Conservation (phyloP, 2,797 vertebrate genomes). For the Erethizon dorsatum region DNA sequence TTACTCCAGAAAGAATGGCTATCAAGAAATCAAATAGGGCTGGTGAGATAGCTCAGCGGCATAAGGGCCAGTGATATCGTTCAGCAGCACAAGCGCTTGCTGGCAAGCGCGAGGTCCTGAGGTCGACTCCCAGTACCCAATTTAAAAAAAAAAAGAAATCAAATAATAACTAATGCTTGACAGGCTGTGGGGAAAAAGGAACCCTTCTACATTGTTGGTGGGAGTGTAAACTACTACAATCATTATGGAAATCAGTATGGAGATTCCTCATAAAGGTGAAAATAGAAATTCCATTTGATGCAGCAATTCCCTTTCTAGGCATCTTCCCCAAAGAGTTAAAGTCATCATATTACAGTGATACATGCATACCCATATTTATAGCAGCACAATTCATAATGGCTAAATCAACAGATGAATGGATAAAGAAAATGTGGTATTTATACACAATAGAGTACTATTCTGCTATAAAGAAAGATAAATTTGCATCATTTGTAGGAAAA, state of each 20-base stretch:
- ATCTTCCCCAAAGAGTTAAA: neutral
- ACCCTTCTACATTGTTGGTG: neutral
- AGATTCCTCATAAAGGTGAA: neutral
- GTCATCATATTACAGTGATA: neutral
- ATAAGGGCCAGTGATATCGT: too few relatives aligned
- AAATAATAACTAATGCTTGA: neutral
- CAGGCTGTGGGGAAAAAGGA: neutral
- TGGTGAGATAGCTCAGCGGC: too few relatives aligned
- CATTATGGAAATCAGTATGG: neutral
- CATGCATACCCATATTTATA: neutral
- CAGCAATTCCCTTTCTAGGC: neutral
- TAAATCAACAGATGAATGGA: neutral
- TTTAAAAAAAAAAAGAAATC: neutral
- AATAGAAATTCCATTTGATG: neutral
- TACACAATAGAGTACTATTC: neutral
- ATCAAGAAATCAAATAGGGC: neutral
- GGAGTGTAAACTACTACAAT: neutral
- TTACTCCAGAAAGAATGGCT: neutral
- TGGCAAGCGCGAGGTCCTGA: too few relatives aligned
- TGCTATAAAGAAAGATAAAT: neutral
- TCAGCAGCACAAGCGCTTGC: too few relatives aligned
- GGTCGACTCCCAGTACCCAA: too few relatives aligned
- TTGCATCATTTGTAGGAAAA: neutral
- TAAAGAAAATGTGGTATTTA: neutral
- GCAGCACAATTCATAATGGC: neutral